Conservation (phyloP, 2,113 vertebrate genomes). For the Phoxinus phoxinus region DNA sequence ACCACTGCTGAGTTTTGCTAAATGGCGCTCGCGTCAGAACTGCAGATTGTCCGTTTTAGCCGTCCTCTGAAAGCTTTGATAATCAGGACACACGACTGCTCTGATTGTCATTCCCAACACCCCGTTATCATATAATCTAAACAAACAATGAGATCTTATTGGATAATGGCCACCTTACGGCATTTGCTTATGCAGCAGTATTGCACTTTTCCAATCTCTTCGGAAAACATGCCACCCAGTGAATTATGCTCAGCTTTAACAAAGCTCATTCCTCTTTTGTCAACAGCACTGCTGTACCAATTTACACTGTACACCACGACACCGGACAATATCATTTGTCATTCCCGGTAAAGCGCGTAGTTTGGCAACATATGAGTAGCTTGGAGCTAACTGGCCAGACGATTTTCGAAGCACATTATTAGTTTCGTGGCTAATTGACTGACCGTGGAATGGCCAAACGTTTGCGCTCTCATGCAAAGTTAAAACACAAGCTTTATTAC, state of each 20-base stretch:
- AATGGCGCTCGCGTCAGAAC: not conserved
- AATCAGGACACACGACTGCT: constrained; percentile 21
- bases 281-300: constrained; percentile 68
- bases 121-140: constrained; percentile 58
- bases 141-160: constrained; percentile 49
- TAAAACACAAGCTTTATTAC: constrained; percentile 24
- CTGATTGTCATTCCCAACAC: constrained; percentile 68
- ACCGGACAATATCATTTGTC: constrained; percentile 22
- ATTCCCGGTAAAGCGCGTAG: not conserved
- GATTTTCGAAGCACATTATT: constrained; percentile 33
- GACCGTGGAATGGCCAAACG: constrained; percentile 10
- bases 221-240: constrained; percentile 71
- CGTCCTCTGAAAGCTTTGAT: not conserved
- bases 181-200: constrained; percentile 76
- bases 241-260: constrained; percentile 71
- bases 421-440: constrained; percentile 27
- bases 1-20: constrained; percentile 8
- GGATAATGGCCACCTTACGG: constrained; percentile 67
- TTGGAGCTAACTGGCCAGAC: constrained; percentile 27
- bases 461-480: constrained; percentile 24
- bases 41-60: not conserved
- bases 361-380: constrained; percentile 36
- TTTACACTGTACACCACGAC: constrained; percentile 33
- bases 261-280: constrained; percentile 68
- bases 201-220: constrained; percentile 69